Conservation (phyloP, 2,113 vertebrate species). For the Dicentrarchus labrax region DNA sequence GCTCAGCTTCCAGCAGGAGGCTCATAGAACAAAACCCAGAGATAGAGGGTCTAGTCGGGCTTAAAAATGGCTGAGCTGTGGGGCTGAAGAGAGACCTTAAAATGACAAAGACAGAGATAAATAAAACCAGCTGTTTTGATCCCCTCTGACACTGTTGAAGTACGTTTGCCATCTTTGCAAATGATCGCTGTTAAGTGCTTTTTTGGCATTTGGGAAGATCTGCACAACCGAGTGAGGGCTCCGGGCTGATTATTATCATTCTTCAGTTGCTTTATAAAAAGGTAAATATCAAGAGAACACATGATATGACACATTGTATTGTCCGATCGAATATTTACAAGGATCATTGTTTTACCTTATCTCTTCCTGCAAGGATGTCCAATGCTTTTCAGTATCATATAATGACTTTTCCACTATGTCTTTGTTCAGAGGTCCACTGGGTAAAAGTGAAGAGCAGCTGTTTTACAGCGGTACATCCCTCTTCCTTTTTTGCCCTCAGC, state of each 20-base stretch:
- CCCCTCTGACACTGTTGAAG: slow-evolving; percentile 30
- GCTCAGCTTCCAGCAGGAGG: slow-evolving; percentile 84
- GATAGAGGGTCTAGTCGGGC: slow-evolving; percentile 80
- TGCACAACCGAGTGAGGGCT: not conserved
- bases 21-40: slow-evolving; percentile 76
- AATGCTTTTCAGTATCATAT: slow-evolving; percentile 13
- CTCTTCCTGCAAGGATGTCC: not conserved
- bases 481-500: slow-evolving; percentile 52
- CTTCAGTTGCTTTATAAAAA: not conserved
- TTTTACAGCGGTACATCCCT: slow-evolving; percentile 76
- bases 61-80: slow-evolving; percentile 75
- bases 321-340: not conserved
- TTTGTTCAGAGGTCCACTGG: slow-evolving; percentile 33
- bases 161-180: slow-evolving; percentile 22
- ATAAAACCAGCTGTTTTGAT: slow-evolving; percentile 65
- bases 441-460: slow-evolving; percentile 76
- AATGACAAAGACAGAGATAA: slow-evolving; percentile 71
- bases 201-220: slow-evolving; percentile 42
- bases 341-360: not conserved
- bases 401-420: slow-evolving; percentile 30
- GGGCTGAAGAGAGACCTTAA: slow-evolving; percentile 73
- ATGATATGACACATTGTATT: not conserved
- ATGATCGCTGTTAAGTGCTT: slow-evolving; percentile 10
- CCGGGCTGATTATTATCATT: not conserved
- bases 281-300: not conserved